These are phyloP conservation scores for Eulacestoma nigropectus DNA, from an alignment of 2,113 vertebrate genomes.

Conservation along the genomic window DNA sequence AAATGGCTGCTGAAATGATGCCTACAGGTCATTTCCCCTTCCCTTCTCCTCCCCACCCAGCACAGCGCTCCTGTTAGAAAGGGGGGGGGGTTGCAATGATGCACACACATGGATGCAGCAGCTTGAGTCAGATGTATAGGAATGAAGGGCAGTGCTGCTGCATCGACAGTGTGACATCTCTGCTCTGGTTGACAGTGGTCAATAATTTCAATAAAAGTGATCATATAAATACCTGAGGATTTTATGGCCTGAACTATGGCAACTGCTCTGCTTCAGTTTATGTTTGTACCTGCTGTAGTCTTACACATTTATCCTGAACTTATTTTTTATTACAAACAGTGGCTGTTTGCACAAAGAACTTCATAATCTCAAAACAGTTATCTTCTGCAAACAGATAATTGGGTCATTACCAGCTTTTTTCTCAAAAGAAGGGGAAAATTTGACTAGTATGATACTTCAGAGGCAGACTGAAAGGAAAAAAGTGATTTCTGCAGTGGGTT, in stretches of 20 bases:
- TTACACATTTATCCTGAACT: not conserved
- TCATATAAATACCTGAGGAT: not conserved
- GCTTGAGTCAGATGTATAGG: not conserved
- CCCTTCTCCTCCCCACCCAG: not conserved
- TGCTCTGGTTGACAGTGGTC: not conserved
- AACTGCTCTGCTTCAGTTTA: not conserved
- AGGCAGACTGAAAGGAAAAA: not conserved
- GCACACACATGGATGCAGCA: not conserved
- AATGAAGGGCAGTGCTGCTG: not conserved
- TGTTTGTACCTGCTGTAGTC: not conserved
- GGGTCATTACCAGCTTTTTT: not conserved
- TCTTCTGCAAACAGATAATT: not conserved
- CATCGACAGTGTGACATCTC: not conserved
- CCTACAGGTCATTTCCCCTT: not conserved
- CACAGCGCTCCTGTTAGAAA: not conserved
- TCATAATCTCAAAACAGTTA: not conserved
- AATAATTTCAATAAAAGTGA: not conserved
- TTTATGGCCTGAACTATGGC: not conserved
- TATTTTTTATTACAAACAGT: not conserved
- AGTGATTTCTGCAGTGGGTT: not conserved
- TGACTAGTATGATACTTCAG: not conserved
- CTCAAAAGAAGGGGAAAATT: not conserved
- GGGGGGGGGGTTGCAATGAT: not conserved
- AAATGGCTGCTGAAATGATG: not conserved
- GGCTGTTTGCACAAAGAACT: not conserved